Evolutionary conservation across 2,113 vertebrate species (phyloP), one percentile per base, ranked within the genome.

Genomic region (Chloroceryle aenea): DNA sequence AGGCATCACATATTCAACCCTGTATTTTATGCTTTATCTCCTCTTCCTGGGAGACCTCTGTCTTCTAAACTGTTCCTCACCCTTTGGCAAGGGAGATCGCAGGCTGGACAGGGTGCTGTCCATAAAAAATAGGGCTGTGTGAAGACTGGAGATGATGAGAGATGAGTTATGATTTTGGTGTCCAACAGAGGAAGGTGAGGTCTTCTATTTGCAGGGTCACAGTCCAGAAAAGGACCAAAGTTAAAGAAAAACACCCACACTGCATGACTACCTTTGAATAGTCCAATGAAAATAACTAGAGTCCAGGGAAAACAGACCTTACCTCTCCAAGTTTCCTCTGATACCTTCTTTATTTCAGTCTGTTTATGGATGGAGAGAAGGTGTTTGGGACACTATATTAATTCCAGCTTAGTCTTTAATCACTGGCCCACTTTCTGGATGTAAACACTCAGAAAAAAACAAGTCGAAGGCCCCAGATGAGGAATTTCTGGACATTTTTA

Each of bases 271-370:
- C 52, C 81, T 89, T 88, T 89, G 56, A 52, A 66, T 0, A 81
- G 69, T 34, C 22, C 66, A 68, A 43, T 34, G 56, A 82, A 92
- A 97, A 93, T 61, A 93, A 82, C n/a, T 30, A 21, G 25, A 84
- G 50, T 82, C 45, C 76, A 92, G 48, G 36, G 53, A 73, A 97
- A 97, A 94, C 30, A 79, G 12, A 38, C 68, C 71, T 82, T 92
- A 92, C 93, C 83, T 95, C 56, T 77, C 72, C 0, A 0, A n/a
- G 50, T 78, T 95, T 97, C 87, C 87, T 81, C 64, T 94, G 94
- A 96, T 92, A 92, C 48, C 63, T 92, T 93, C 64, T 89, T 95
- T 93, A 87, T 79, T 94, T 86, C 61, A 72, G 56, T 36, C 34
- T 95, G 80, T 90, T 96, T 90, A 50, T 71, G n/a, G 20, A 81